These are phyloP conservation scores for Falco novaeseelandiae DNA, from an alignment of 2,797 vertebrate genomes.

Conservation along the genomic window DNA sequence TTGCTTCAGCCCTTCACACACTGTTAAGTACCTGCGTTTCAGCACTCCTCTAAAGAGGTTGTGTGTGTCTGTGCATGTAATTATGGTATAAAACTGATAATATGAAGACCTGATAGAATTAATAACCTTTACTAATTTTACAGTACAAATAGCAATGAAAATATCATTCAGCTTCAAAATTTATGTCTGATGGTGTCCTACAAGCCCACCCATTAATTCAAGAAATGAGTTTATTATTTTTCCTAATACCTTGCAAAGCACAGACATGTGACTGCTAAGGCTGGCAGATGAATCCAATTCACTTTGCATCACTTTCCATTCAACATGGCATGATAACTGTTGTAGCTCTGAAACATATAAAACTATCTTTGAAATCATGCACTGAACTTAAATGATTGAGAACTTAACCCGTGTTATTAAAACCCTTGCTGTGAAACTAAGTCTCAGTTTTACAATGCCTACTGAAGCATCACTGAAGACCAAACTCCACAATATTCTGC, in stretches of 20 bases:
- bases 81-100: slow-evolving; percentile 39
- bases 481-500: neutral
- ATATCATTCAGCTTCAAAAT: slow-evolving; percentile 50
- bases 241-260: slow-evolving; percentile 34
- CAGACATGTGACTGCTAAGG: neutral
- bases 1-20: slow-evolving; percentile 16
- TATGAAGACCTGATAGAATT: slow-evolving; percentile 49
- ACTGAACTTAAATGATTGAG: neutral
- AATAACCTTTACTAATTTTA: slow-evolving; percentile 65
- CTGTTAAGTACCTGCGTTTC: neutral
- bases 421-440: neutral
- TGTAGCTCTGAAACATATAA: neutral
- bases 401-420: neutral
- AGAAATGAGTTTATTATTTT: slow-evolving; percentile 43
- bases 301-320: neutral
- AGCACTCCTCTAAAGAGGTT: slow-evolving; percentile 39
- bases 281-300: neutral
- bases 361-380: neutral
- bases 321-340: neutral
- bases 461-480: neutral
- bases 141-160: slow-evolving; percentile 52
- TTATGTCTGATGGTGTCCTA: slow-evolving; percentile 20
- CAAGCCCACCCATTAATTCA: slow-evolving; percentile 48
- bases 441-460: neutral
- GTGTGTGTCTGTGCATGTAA: slow-evolving; percentile 55